These are phyloP conservation scores for Malaclemys terrapin DNA, from an alignment of 2,113 vertebrate genomes.

Conservation along the genomic window DNA sequence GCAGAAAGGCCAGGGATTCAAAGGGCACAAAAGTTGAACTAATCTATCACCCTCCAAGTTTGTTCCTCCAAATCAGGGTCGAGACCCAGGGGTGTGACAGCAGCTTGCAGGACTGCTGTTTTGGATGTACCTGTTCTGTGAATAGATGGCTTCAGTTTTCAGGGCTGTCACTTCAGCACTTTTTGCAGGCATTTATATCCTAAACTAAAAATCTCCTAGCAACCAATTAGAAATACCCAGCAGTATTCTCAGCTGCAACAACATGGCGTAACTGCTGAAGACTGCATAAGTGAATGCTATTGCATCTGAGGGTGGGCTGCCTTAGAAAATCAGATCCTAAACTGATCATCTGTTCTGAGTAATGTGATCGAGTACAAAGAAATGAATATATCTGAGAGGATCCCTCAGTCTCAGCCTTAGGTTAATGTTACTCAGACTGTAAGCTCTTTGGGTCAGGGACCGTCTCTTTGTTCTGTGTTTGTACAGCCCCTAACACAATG, in stretches of 20 bases:
- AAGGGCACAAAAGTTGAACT: not conserved
- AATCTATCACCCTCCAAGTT: not conserved
- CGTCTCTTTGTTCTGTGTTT: not conserved
- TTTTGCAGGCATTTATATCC: not conserved
- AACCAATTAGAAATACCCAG: not conserved
- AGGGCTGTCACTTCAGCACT: not conserved
- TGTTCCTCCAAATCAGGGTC: not conserved
- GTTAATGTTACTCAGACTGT: not conserved
- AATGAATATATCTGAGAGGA: not conserved
- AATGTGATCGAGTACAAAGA: not conserved
- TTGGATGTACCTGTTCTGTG: not conserved
- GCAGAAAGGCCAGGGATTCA: not conserved
- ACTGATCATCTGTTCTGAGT: not conserved
- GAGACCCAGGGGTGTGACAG: too few relatives aligned
- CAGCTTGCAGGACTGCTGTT: not conserved
- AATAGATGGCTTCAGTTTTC: not conserved
- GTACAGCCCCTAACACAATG: fast-evolving
- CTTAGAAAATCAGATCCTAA: not conserved
- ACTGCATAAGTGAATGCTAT: not conserved
- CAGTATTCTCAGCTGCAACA: not conserved
- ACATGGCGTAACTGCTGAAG: not conserved
- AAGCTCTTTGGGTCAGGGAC: not conserved
- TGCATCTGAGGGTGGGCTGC: not conserved
- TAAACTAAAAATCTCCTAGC: not conserved
- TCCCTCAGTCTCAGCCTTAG: fast-evolving